Evolutionary conservation across 2,797 vertebrate genomes (phyloP), one percentile per base, ranked within the genome.

Genomic region (Sebastes itinus): DNA sequence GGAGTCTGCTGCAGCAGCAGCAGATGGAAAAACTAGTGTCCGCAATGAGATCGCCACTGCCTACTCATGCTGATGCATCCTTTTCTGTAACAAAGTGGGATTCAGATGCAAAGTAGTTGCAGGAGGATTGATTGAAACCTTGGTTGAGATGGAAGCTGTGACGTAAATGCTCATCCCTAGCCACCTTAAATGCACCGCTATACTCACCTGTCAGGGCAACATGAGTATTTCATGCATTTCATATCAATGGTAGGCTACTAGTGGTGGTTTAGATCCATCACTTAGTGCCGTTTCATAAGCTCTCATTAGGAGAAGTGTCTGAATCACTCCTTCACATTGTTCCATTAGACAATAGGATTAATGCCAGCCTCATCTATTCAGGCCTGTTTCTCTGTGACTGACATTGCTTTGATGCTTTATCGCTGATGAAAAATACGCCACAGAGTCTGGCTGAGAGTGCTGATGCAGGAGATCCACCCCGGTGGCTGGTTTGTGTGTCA

Each of bases 301-400:
- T 58, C 58, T 89, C 83, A 85, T 92, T 68, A 83, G 69, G 67
- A 85, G 65, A 78, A 86, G 77, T 78, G 76, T 89, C 56, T 83
- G 65, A 83, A 67, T 83, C 61, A 61, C 75, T 78, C 67, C 70
- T 71, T 72, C 67, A 77, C 67, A 77, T 80, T 80, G 67, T 77
- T 70, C 58, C 71, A 73, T 46, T 14, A 64, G 75, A 83, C 68
- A 77, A 68, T 7, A 58, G 64, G 80, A 85, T 90, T 86, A 90
- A 88, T 82, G 60, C 35, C 77, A 72, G 74, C 22, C 1, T 78
- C 59, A 65, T 80, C 52, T 65, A 76, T 61, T 85, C 70, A 18
- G 5, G 62, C 14, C 66, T 33, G 28, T 61, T 80, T 82, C 80
- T 61, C 42, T 77, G 25, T 30, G 27, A 56, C 83, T 78, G 25